Conservation (phyloP, 2,888 invertebrate species). For the Pyrochroa serraticornis region DNA sequence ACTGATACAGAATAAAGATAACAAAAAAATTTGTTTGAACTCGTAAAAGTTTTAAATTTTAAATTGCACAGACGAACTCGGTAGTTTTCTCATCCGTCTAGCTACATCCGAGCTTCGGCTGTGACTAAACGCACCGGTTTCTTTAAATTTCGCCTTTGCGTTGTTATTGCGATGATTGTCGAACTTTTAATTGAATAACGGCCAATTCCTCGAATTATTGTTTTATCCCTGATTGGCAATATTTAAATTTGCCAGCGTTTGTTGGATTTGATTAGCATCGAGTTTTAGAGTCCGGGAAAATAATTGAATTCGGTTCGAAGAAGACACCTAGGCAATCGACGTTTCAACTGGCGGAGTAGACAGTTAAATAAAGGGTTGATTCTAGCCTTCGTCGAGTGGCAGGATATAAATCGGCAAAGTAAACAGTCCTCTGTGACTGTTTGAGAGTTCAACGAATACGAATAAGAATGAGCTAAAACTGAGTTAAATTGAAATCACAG, state of each 20-base stretch:
- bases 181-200: slow-evolving; percentile 15
- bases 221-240: slow-evolving; percentile 8
- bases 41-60: slow-evolving; percentile 21
- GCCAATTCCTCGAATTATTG: slow-evolving; percentile 14
- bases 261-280: slow-evolving; percentile 9
- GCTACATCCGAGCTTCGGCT: not conserved
- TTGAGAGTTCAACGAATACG: slow-evolving; percentile 46
- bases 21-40: slow-evolving; percentile 17
- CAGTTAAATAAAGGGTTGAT: slow-evolving; percentile 47
- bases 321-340: slow-evolving; percentile 7
- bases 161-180: slow-evolving; percentile 11
- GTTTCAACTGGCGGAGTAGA: not conserved
- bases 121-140: no score
- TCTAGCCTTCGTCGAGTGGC: slow-evolving; percentile 38
- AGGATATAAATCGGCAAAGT: slow-evolving; percentile 50
- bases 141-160: not conserved
- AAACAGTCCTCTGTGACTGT: slow-evolving; percentile 49
- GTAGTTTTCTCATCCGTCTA: slow-evolving; percentile 1
- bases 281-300: not conserved
- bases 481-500: slow-evolving; percentile 47
- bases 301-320: slow-evolving; percentile 3
- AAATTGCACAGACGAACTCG: slow-evolving; percentile 15
- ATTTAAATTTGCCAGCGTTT: not conserved
- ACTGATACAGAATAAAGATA: slow-evolving; percentile 17
- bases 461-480: slow-evolving; percentile 47